Evolutionary conservation across 1,140 invertebrate species (phyloP), one percentile per base, ranked within the genome.

Genomic region (Panagrolaimus sp.): DNA sequence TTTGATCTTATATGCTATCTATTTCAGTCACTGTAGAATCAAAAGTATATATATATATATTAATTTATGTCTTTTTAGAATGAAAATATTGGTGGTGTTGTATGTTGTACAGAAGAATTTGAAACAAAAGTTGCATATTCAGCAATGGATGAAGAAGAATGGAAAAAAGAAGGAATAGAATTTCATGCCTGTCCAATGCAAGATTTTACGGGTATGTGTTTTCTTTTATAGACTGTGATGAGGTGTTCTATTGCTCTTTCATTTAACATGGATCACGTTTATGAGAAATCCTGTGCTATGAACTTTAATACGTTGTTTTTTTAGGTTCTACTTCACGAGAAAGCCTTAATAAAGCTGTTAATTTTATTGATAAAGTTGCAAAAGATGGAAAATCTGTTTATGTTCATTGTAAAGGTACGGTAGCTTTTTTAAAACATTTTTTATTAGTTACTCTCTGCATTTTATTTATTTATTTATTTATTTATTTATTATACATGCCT

Each of bases 71-170:
- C 93, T 25, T 85, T 90, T 42, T 84, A 89, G 70, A 87, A 91
- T 72, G 92, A 96, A 86, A 91, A 93, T 84, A 88, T 97, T 7
- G 89, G 89, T 83, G 93, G 89, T 61, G 91, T 98, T 8, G 89
- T 98, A 16, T 96, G 94, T 5, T 92, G 97, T 90, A 98, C 96
- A 84, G 93, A 98, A 86, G 89, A 95, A 82, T 97, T 93, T 84
- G 95, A 98, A 84, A 83, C 95, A 5, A 88, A 88, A 74, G 80
- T 77, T 0, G 76, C 79, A 9, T 75, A 75, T 42, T 65, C 70
- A 25, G 80, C 69, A 47, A 72, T 80, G 67, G 42, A 69, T 11
- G 66, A 71, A 44, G 77, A 92, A 88, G 91, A 91, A 84, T 98
- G 94, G 93, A 86, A 88, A 67, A 86, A 87, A 44, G 82, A 89